Percentiles rank a stretch among this genome's conserved stretches.
Evolutionary conservation across 2,797 vertebrate species (phyloP).

Genomic region (Brachyalestes nurse): DNA sequence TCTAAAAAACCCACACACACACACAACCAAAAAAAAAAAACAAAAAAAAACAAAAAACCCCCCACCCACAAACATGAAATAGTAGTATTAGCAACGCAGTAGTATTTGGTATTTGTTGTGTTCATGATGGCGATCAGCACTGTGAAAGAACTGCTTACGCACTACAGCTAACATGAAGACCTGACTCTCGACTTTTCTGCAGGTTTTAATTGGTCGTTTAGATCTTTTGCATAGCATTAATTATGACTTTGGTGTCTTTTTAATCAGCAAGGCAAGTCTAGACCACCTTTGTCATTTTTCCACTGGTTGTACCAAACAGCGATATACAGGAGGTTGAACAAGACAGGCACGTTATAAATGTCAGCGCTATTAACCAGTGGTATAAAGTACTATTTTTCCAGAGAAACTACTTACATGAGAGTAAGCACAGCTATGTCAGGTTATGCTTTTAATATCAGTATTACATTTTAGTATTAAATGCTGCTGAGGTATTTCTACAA

Average conservation of each 20-base stretch:
- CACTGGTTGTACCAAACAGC: neutral
- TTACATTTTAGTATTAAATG: slow-evolving; percentile 34
- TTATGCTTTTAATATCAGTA: neutral
- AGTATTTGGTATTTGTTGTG: slow-evolving; percentile 28
- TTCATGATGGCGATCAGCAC: neutral
- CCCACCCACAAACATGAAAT: neutral
- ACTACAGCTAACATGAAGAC: neutral
- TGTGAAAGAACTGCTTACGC: neutral
- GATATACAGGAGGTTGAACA: neutral
- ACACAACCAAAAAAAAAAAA: too few species aligned
- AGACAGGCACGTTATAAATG: neutral
- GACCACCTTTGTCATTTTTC: neutral
- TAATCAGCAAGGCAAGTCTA: neutral
- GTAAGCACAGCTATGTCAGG: neutral
- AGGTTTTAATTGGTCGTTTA: slow-evolving; percentile 10
- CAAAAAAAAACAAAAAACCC: too few species aligned
- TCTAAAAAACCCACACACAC: neutral
- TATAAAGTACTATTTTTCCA: neutral
- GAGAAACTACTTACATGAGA: neutral
- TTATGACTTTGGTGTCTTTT: slow-evolving; percentile 24
- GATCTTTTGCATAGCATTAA: slow-evolving; percentile 36
- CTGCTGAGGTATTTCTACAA: slow-evolving; percentile 52
- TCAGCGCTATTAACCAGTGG: neutral
- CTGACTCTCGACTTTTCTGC: slow-evolving; percentile 8
- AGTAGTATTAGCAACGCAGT: slow-evolving; percentile 50